These are phyloP conservation scores for Apostichopus leukothele DNA, from an alignment of 53 echinoderm and acorn worm genomes.

Conservation along the genomic window DNA sequence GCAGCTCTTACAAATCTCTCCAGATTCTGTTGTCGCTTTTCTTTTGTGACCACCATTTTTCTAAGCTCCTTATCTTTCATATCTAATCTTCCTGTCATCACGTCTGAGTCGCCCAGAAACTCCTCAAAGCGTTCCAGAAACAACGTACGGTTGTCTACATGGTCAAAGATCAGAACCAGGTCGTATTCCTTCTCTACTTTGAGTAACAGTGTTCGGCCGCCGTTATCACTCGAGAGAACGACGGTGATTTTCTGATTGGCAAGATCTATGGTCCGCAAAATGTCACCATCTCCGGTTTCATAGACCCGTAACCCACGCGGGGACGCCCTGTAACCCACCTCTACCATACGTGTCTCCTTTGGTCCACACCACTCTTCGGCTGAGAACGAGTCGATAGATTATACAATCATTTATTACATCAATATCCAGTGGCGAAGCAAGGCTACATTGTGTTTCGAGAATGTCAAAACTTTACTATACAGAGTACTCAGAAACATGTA, in stretches of 20 bases:
- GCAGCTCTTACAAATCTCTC: conserved; percentile 66
- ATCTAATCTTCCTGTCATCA: conserved; percentile 47
- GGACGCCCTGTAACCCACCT: conserved; percentile 38
- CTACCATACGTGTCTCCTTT: conserved; percentile 38
- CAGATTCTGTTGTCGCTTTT: conserved; percentile 54
- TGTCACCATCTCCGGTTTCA: not conserved
- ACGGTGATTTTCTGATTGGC: conserved; percentile 54
- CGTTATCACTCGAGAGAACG: conserved; percentile 48
- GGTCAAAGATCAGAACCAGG: conserved; percentile 60
- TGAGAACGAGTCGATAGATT: not conserved
- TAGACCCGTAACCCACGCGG: conserved; percentile 45
- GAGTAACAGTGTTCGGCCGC: conserved; percentile 52
- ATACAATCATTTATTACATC: too few relatives aligned
- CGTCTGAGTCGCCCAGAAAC: conserved; percentile 45
- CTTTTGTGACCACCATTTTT: conserved; percentile 58
- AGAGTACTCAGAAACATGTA: too few relatives aligned
- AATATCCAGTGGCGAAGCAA: too few relatives aligned
- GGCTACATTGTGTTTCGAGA: not conserved
- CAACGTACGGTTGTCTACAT: conserved; percentile 47
- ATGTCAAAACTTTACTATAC: not conserved
- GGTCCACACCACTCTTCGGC: conserved; percentile 61
- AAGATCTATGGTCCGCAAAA: conserved; percentile 51
- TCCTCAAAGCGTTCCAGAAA: conserved; percentile 54
- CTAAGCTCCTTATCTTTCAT: conserved; percentile 57
- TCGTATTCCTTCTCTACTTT: conserved; percentile 65